Evolutionary conservation across 2,113 vertebrate genomes (phyloP), one percentile per base, ranked within the genome.

Genomic region (Myotis davidii): DNA sequence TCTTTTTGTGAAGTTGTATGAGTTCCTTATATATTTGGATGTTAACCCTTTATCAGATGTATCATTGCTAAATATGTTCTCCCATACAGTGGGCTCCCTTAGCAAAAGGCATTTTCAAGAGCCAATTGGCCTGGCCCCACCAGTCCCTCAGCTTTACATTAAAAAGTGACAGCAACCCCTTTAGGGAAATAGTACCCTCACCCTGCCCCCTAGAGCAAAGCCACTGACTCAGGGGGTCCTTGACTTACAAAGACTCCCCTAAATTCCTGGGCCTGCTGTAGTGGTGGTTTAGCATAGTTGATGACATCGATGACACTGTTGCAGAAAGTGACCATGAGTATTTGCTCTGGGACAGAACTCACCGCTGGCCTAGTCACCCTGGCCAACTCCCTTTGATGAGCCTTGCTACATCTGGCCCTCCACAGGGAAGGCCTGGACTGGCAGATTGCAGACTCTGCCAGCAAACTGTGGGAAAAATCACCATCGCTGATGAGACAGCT

Each of bases 101-200:
- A 77, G 52, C 39, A 90, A 90, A 93, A 23, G 77, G 14, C 17
- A 17, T 86, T 23, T 88, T 93, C 32, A 32, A 67, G 42, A 74
- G 42, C 50, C 39, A 17, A 23, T 2, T 39, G 34, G 37, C 16
- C 5, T 25, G 50, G 20, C 64, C 27, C 73, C 78, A 12, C 17
- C 8, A n/a, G 23, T 23, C 25, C 61, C 42, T 61, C 61, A 34
- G 48, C 37, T 82, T 74, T n/a, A 37, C 39, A n/a, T 76, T 21
- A 54, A 69, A 52, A 88, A 50, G 42, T 8, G 42, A 25, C 59
- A 39, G 34, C 61, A 50, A 29, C 4, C 2, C 29, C 5, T 70
- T 87, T 37, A 37, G 7, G 10, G 7, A 94, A 91, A 54, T 25
- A 9, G 54, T 39, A 23, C 4, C 3, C 3, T 7, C 8, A 4